Evolutionary conservation across 2,797 vertebrate species (phyloP), one percentile per base, ranked within the genome.

Genomic region (Mionectes olivaceus): DNA sequence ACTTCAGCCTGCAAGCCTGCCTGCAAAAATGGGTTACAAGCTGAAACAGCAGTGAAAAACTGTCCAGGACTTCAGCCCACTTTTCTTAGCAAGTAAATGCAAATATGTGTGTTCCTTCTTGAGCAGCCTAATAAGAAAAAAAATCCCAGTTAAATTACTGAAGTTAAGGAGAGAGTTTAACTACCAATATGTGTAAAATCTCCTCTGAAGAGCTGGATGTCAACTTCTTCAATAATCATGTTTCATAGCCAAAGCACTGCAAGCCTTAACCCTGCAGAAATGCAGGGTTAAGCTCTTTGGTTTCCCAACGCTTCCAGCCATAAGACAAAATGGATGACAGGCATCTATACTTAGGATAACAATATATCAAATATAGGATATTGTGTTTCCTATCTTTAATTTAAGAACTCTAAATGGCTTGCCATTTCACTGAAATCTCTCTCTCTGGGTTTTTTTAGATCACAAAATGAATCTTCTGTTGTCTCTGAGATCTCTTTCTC

Each of bases 321-420:
- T 43, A 69, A 69, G 19, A 57, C 41, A n/a, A 88, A 94, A 76
- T 56, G 59, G 57, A 70, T 65, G 65, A 75, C 50, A 71, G 49
- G 56, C 70, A 80, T 76, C 80, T 84, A 73, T 35, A 79, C 64
- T 87, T 86, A 61, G 83, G 43, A 90, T 81, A 92, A 80, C 68
- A 75, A 81, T 28, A 16, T 52, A 82, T 76, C 64, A 86, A 94
- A 84, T 82, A n/a, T 27, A 39, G 24, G 18, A 35, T 91, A 92
- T 88, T 65, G 32, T 59, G 33, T 86, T 95, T 81, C 91, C 91
- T 52, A 25, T 37, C 39, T 91, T 89, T 73, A 91, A 90, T 85
- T 89, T 71, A 89, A 81, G 63, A 86, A 83, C 65, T 88, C 39
- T 63, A 63, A 93, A 92, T 27, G 12, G 46, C 78, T 71, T 55